A percentile compares a stretch with the other conserved stretches of the same genome.
phyloP scores from a whole-genome alignment of 1,140 invertebrate genomes.

The Radopholus similis region DNA sequence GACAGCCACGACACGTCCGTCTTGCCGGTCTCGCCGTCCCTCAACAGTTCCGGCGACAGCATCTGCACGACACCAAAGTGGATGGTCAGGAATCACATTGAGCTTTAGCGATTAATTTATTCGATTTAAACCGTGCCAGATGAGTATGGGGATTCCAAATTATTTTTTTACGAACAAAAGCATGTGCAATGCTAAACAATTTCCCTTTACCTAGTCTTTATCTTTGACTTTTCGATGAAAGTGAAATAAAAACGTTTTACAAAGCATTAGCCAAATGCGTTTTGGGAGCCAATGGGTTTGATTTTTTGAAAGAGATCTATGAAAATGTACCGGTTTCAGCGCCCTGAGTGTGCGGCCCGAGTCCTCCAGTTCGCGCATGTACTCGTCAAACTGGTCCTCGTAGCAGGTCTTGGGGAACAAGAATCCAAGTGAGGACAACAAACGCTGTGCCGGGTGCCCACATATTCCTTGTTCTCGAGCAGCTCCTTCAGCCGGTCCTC shows the following conservation, averaged over 20 bases:
- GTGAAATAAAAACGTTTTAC: too few species aligned
- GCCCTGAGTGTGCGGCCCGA: conserved; percentile 11
- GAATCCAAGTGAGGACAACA: background rate
- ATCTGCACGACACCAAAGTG: conserved; percentile 20
- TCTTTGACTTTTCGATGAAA: too few species aligned
- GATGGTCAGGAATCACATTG: background rate
- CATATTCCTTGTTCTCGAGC: conserved; percentile 17
- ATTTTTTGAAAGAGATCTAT: background rate
- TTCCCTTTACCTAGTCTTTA: too few species aligned
- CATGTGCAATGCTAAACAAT: too few species aligned
- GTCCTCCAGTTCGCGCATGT: conserved; percentile 27
- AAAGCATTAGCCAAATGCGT: too few species aligned
- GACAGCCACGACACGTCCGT: conserved; percentile 38
- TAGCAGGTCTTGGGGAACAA: conserved; percentile 19
- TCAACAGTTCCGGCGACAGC: conserved; percentile 21
- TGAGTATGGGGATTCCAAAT: too few species aligned
- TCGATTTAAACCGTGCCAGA: too few species aligned
- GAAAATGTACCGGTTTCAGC: conserved; percentile 27
- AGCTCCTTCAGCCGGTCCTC: conserved; percentile 26
- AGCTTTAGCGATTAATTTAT: background rate
- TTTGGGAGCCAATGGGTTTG: background rate
- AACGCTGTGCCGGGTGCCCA: background rate
- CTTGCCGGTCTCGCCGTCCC: conserved; percentile 26
- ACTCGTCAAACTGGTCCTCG: conserved; percentile 33
- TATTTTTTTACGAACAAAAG: too few species aligned